Conservation (phyloP, 1,140 invertebrate species). For the Anastrepha ludens region DNA sequence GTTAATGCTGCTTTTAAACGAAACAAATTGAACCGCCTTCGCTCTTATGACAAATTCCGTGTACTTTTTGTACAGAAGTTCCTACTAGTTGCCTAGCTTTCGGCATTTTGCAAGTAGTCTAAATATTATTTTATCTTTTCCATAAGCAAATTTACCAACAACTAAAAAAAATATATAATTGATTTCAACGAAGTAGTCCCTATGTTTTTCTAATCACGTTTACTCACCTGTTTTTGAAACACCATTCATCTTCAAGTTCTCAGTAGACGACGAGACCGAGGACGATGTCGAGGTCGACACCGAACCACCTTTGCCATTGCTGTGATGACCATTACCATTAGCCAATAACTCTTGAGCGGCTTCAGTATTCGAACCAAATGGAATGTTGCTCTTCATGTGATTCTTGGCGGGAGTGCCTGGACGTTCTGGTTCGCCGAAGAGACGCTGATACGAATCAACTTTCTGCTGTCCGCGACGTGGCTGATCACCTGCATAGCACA, state of each 20-base stretch:
- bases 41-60: too few species aligned
- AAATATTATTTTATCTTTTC: too few species aligned
- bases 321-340: conserved; percentile 64
- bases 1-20: too few species aligned
- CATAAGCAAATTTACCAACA: too few species aligned
- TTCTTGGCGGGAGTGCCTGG: conserved; percentile 70
- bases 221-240: conserved; percentile 66
- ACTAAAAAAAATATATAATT: too few species aligned
- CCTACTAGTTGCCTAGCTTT: too few species aligned
- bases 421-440: conserved; percentile 71
- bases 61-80: too few species aligned
- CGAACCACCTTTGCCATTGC: conserved; percentile 70
- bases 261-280: conserved; percentile 71
- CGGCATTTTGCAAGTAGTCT: too few species aligned
- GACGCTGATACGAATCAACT: conserved; percentile 67
- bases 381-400: conserved; percentile 74
- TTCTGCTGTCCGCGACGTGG: conserved; percentile 71
- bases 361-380: conserved; percentile 69
- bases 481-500: conserved; percentile 64
- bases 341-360: conserved; percentile 63
- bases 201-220: not conserved
- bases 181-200: too few species aligned
- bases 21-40: too few species aligned
- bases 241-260: conserved; percentile 72
- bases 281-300: conserved; percentile 68